phyloP scores from a whole-genome alignment of 2,113 vertebrate genomes.

The Ondatra zibethicus region DNA sequence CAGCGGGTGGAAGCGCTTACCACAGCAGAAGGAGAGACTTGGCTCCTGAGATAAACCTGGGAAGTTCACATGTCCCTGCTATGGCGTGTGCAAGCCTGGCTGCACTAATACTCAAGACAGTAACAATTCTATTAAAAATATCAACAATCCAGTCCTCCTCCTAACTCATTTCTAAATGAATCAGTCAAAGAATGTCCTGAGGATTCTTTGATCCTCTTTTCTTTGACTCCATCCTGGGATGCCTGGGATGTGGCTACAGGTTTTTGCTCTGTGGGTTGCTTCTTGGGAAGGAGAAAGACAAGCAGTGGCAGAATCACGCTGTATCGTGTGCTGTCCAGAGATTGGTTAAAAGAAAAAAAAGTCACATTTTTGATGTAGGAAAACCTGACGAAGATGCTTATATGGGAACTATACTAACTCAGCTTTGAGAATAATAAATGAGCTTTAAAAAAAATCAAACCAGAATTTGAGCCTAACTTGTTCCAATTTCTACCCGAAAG shows the following conservation, averaged over 20 bases:
- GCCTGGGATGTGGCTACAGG: background rate
- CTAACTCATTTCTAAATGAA: background rate
- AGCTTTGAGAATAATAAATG: slow-evolving; percentile 74
- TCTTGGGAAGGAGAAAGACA: background rate
- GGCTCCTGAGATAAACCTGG: background rate
- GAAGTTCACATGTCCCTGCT: no score
- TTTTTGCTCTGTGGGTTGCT: background rate
- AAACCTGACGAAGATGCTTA: slow-evolving; percentile 69
- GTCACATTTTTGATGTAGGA: slow-evolving; percentile 56
- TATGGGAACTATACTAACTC: background rate
- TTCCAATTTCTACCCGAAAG: slow-evolving; percentile 33
- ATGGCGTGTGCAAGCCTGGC: no score
- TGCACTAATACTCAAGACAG: background rate
- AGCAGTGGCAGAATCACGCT: background rate
- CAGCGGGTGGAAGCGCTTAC: background rate
- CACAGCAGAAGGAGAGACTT: background rate
- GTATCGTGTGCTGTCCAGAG: slow-evolving; percentile 18
- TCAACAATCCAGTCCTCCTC: background rate
- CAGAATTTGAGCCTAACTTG: background rate
- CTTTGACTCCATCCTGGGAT: no score
- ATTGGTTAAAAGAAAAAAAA: slow-evolving; percentile 36
- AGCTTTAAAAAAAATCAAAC: background rate
- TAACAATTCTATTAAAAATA: background rate
- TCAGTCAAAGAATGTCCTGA: background rate
- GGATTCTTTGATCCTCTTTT: background rate